Evolutionary conservation across 2,797 vertebrate genomes (phyloP).

Genomic region (Mico argentatus): DNA sequence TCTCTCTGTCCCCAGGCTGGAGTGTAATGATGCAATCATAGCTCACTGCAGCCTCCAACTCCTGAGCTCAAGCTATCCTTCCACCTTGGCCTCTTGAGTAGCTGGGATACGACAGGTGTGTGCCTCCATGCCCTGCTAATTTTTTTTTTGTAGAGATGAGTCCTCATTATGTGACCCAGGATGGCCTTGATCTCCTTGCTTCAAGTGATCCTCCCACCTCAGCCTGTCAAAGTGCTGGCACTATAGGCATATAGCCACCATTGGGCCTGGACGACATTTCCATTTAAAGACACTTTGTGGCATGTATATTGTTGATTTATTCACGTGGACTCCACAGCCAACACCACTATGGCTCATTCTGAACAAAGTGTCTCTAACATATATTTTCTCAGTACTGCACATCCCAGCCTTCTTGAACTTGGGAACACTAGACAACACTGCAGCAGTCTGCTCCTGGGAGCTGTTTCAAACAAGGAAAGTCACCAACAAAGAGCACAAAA

Average conservation of each 20-base stretch:
- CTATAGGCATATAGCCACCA: neutral
- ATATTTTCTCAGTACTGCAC: neutral
- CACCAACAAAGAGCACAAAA: neutral
- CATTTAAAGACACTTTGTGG: neutral
- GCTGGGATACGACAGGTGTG: neutral
- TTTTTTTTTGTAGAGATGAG: neutral
- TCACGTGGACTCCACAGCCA: fast-evolving
- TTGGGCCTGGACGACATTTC: neutral
- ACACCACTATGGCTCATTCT: fast-evolving
- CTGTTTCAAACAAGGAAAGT: neutral
- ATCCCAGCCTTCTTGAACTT: neutral
- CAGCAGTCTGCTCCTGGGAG: neutral
- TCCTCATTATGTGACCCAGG: neutral
- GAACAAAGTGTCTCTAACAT: neutral
- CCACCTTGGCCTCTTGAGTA: neutral
- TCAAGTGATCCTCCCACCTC: neutral
- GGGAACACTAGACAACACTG: no score
- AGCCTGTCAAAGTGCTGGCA: neutral
- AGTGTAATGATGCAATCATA: neutral
- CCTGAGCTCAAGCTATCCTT: neutral
- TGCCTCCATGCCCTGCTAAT: neutral
- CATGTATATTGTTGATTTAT: neutral
- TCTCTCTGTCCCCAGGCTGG: neutral
- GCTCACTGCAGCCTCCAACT: neutral
- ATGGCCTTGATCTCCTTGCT: neutral